Evolutionary conservation across 2,113 vertebrate genomes (phyloP).

Genomic region (Acanthisitta chloris): DNA sequence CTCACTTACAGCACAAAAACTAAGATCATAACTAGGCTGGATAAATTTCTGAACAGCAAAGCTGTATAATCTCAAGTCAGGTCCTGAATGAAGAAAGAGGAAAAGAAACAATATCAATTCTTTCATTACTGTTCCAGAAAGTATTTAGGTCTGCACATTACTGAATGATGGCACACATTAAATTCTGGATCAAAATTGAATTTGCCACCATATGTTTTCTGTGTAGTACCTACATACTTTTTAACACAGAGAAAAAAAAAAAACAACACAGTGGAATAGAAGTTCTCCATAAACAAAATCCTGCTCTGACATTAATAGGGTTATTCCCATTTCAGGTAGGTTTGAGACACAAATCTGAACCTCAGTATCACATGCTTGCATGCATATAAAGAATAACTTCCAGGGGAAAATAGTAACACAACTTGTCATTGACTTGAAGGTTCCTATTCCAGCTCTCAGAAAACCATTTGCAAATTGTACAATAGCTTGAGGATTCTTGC

Average conservation of each 20-base stretch:
- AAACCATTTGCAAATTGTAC: neutral
- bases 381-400: neutral
- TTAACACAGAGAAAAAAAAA: neutral
- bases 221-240: neutral
- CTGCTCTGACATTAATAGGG: neutral
- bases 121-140: neutral
- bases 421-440: neutral
- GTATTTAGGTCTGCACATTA: neutral
- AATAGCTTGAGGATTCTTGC: neutral
- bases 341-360: neutral
- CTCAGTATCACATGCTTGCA: neutral
- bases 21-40: neutral
- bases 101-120: neutral
- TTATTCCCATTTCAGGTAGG: neutral
- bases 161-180: neutral
- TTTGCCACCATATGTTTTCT: neutral
- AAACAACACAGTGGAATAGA: neutral
- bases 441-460: neutral
- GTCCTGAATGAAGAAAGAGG: neutral
- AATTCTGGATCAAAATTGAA: neutral
- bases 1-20: neutral
- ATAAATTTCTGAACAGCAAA: neutral
- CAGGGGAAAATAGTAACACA: neutral
- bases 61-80: neutral
- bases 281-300: neutral